Conservation (phyloP, 2,888 invertebrate genomes). For the Drosophila neonasuta region DNA sequence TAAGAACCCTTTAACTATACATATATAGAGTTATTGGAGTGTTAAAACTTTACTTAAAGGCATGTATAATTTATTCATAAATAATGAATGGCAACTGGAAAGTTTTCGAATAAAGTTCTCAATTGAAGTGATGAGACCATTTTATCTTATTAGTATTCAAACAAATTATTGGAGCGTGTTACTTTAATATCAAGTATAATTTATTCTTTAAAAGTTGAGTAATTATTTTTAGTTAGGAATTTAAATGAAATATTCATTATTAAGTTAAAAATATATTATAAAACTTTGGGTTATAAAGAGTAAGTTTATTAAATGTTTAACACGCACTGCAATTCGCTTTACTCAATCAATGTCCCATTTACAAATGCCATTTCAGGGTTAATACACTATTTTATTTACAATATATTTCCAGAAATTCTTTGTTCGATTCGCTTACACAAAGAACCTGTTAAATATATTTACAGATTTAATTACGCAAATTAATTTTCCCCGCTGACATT, state of each 20-base stretch:
- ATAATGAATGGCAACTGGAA: background rate
- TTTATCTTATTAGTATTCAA: too few species aligned
- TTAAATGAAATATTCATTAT: too few species aligned
- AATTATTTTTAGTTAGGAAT: too few species aligned
- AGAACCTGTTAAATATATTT: background rate
- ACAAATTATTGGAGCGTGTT: too few species aligned
- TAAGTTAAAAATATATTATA: too few species aligned
- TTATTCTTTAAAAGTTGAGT: too few species aligned
- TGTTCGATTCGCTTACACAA: background rate
- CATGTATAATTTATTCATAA: background rate
- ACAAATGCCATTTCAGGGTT: conserved; percentile 11
- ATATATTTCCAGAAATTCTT: background rate
- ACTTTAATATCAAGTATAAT: too few species aligned
- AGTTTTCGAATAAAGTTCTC: background rate
- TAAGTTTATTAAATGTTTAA: background rate
- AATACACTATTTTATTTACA: conserved; percentile 16
- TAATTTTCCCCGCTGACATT: background rate
- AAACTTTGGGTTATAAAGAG: too few species aligned
- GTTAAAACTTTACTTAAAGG: background rate
- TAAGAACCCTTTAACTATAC: background rate
- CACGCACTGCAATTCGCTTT: background rate
- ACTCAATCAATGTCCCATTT: background rate
- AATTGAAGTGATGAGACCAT: too few species aligned
- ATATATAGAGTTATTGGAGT: background rate
- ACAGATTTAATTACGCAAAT: conserved; percentile 6